These are phyloP conservation scores for Muscidifurax raptorellus DNA, from an alignment of 1,140 invertebrate genomes.

Conservation along the genomic window DNA sequence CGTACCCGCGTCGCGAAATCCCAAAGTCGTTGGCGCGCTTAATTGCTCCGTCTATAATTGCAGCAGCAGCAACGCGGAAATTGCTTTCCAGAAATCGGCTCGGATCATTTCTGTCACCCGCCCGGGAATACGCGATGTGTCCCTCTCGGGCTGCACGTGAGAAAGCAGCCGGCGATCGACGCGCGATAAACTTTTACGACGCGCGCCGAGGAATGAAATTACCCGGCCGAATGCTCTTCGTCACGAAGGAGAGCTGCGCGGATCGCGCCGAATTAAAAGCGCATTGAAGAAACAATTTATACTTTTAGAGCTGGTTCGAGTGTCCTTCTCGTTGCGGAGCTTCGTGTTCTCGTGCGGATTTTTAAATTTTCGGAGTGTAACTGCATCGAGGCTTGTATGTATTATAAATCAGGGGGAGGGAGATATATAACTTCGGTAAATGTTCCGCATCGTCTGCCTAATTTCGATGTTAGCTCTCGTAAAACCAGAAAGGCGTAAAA, in stretches of 20 bases:
- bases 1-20: not conserved
- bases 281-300: conserved; percentile 44
- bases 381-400: not conserved
- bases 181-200: conserved; percentile 49
- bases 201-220: conserved; percentile 34
- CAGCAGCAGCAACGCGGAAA: conserved; percentile 31
- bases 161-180: conserved; percentile 22
- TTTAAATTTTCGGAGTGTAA: not conserved
- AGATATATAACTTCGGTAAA: no score
- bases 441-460: no score
- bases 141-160: not conserved
- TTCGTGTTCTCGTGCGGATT: not conserved
- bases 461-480: no score
- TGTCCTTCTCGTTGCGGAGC: not conserved
- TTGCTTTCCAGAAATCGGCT: conserved; percentile 54
- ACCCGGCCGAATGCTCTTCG: not conserved
- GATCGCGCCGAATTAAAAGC: conserved; percentile 41
- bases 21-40: conserved; percentile 35
- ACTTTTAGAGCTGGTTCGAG: conserved; percentile 20
- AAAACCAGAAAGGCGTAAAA: no score
- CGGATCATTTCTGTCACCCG: conserved; percentile 46
- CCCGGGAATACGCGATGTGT: not conserved
- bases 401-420: not conserved
- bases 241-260: conserved; percentile 1
- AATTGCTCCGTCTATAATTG: conserved; percentile 24